A percentile compares a stretch with the other conserved stretches of the same genome.
phyloP scores from a whole-genome alignment of 2,113 vertebrate species.

The Lathamus discolor region DNA sequence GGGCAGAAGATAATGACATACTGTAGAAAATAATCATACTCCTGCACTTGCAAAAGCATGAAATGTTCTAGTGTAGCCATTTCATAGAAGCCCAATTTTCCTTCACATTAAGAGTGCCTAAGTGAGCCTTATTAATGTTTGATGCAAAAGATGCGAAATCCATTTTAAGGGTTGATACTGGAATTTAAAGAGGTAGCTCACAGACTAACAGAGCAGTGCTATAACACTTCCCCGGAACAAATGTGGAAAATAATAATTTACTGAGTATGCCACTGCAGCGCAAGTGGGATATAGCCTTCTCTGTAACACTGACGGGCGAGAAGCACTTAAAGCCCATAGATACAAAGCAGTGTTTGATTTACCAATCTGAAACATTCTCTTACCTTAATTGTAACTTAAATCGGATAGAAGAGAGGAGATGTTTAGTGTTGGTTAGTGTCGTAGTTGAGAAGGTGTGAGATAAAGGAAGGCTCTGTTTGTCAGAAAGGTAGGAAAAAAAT shows the following conservation, averaged over 20 bases:
- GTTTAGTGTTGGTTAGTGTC: background rate
- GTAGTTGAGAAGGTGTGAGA: conserved; percentile 8
- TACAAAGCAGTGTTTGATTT: background rate
- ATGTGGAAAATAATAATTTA: background rate
- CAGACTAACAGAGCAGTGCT: background rate
- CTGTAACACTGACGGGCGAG: background rate
- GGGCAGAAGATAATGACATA: conserved; percentile 65
- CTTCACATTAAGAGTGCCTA: conserved; percentile 46
- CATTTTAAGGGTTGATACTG: conserved; percentile 44
- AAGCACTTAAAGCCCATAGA: background rate
- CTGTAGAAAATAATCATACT: conserved; percentile 60
- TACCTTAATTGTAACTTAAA: background rate
- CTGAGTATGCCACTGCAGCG: background rate
- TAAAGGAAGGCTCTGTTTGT: conserved; percentile 40
- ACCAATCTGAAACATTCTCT: background rate
- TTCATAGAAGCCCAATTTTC: conserved; percentile 59
- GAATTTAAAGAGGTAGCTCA: conserved; percentile 47
- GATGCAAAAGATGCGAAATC: conserved; percentile 48
- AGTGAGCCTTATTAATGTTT: conserved; percentile 65
- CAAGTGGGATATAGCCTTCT: background rate
- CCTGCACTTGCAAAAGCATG: conserved; percentile 53
- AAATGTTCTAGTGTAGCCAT: conserved; percentile 57
- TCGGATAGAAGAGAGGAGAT: background rate
- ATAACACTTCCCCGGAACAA: background rate
- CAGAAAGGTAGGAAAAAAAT: conserved; percentile 35